Evolutionary conservation across 2,797 vertebrate species (phyloP).

Genomic region (Columba guinea): DNA sequence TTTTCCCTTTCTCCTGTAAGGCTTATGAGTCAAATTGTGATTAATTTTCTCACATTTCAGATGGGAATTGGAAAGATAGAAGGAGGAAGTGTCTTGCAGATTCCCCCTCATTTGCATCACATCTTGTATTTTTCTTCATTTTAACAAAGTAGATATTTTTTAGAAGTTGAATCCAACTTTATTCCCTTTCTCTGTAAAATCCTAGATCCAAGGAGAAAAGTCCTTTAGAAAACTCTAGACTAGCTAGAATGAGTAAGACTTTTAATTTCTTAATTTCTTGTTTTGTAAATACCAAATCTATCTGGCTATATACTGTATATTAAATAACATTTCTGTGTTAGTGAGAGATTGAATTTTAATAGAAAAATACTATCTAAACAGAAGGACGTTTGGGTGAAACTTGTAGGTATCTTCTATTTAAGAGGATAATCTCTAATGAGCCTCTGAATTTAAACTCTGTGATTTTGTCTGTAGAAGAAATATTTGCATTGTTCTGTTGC

Average conservation of each 20-base stretch:
- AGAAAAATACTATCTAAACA: background rate
- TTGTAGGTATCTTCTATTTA: background rate
- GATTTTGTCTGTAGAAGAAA: background rate
- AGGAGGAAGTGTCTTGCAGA: background rate
- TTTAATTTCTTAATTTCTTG: background rate
- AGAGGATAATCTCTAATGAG: background rate
- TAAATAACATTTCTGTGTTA: background rate
- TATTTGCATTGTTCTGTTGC: background rate
- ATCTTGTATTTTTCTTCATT: background rate
- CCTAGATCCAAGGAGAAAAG: background rate
- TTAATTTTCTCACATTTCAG: background rate
- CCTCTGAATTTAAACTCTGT: background rate
- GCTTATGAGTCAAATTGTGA: background rate
- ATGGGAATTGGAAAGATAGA: background rate
- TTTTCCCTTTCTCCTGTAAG: background rate
- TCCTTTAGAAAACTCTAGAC: background rate
- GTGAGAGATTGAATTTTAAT: background rate
- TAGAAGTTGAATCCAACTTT: background rate
- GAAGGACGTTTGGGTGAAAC: background rate
- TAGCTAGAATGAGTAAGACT: background rate
- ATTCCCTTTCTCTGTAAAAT: background rate
- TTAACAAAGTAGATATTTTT: background rate
- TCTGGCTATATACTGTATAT: background rate
- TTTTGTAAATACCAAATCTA: background rate
- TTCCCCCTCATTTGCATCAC: background rate